phyloP scores from a whole-genome alignment of 2,797 vertebrate species.

The Myioborus miniatus region DNA sequence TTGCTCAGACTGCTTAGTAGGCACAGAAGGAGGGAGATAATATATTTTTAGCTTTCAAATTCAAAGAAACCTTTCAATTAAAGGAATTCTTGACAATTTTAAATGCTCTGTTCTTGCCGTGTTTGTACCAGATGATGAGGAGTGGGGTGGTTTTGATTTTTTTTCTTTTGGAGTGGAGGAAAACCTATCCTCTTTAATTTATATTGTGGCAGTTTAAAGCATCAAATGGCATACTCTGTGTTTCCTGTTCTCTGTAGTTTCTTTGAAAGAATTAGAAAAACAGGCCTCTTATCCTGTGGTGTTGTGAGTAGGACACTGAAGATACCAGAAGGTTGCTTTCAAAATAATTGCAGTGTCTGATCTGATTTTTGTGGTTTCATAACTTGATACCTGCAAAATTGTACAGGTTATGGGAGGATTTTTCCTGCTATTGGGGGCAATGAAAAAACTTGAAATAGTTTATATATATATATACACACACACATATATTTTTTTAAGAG shows the following conservation, averaged over 20 bases:
- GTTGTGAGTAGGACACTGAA: neutral
- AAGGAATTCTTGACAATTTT: neutral
- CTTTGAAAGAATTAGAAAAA: neutral
- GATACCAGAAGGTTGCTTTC: neutral
- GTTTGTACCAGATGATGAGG: neutral
- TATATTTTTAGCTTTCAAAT: constrained; percentile 16
- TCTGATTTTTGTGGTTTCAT: neutral
- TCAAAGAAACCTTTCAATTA: neutral
- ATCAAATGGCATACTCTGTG: neutral
- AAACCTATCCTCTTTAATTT: neutral
- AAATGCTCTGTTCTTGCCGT: neutral
- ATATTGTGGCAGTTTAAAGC: neutral
- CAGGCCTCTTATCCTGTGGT: neutral
- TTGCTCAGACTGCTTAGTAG: constrained; percentile 8
- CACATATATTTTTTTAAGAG: neutral
- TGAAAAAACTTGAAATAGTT: neutral
- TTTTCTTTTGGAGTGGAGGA: neutral
- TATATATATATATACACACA: fast-evolving
- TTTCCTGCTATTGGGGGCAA: neutral
- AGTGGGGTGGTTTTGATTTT: neutral
- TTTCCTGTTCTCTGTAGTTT: neutral
- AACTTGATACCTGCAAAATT: fast-evolving
- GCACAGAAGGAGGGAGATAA: neutral
- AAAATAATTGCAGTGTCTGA: neutral
- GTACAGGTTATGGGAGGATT: neutral